Evolutionary conservation across 2,797 vertebrate genomes (phyloP).

Genomic region (Leucoraja ocellata): DNA sequence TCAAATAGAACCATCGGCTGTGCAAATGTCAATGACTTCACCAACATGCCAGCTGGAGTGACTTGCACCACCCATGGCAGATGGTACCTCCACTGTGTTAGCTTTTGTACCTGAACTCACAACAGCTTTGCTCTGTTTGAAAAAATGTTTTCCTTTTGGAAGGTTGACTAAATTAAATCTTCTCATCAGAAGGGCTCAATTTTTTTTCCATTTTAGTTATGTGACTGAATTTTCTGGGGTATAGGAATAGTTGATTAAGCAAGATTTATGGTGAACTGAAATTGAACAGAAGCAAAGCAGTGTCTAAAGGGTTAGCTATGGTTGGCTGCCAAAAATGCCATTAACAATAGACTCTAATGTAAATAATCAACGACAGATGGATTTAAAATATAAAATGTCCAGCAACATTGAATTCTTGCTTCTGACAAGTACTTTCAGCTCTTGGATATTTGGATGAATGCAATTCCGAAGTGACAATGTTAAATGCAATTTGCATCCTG

Average conservation of each 20-base stretch:
- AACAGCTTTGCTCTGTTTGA: background rate
- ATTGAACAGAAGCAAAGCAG: background rate
- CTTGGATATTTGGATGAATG: background rate
- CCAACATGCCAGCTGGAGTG: too few relatives aligned
- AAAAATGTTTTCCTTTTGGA: background rate
- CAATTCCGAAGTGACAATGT: background rate
- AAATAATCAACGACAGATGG: constrained; percentile 19
- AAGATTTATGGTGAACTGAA: background rate
- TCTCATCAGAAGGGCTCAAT: background rate
- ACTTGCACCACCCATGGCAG: too few relatives aligned
- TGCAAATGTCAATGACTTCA: too few relatives aligned
- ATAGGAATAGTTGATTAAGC: background rate
- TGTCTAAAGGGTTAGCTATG: background rate
- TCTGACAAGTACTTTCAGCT: background rate
- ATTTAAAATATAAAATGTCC: background rate
- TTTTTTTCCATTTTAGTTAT: background rate
- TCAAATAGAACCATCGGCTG: too few relatives aligned
- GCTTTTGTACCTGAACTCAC: background rate
- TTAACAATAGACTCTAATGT: constrained; percentile 22
- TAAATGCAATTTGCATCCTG: background rate
- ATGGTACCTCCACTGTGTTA: too few relatives aligned
- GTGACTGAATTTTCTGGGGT: background rate
- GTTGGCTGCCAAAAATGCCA: background rate
- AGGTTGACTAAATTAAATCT: too few relatives aligned
- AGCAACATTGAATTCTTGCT: background rate